A percentile compares a stretch with the other conserved stretches of the same genome.
Conservation (phyloP, 2,797 vertebrate genomes). For the Furcifer pardalis region DNA sequence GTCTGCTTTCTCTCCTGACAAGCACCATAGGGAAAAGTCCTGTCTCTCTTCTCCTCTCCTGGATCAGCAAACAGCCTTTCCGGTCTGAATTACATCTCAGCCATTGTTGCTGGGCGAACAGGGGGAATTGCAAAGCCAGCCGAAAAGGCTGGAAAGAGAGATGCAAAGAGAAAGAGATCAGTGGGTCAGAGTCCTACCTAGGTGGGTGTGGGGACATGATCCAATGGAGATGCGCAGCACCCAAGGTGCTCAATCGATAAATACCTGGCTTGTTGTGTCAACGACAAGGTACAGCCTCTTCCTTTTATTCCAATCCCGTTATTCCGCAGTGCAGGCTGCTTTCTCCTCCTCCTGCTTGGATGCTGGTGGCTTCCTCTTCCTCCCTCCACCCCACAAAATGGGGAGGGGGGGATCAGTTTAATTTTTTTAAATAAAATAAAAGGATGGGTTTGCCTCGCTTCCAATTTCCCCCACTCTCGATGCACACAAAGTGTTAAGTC, state of each 20-base stretch:
- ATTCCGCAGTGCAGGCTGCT: constrained; percentile 63
- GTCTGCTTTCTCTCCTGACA: neutral
- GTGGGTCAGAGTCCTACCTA: too few species aligned
- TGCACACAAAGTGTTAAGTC: constrained; percentile 20
- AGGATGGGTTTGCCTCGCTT: neutral
- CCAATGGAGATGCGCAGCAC: neutral
- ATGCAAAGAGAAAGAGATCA: neutral
- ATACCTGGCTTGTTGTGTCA: constrained; percentile 64
- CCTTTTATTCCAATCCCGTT: constrained; percentile 16
- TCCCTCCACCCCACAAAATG: neutral
- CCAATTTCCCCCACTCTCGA: neutral
- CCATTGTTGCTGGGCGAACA: constrained; percentile 3
- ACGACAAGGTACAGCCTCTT: constrained; percentile 12
- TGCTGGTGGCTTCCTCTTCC: constrained; percentile 10
- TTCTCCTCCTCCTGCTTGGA: constrained; percentile 1
- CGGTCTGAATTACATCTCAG: constrained; percentile 2
- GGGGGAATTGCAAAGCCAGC: neutral
- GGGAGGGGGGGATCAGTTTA: neutral
- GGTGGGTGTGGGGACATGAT: rapidly evolving
- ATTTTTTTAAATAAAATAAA: too few species aligned
- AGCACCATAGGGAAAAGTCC: neutral
- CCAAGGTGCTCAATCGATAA: constrained; percentile 9
- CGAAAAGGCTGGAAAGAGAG: neutral
- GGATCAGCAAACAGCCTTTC: neutral
- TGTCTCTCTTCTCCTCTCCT: neutral